A percentile compares a stretch with the other conserved stretches of the same genome.
Conservation (phyloP, 2,113 vertebrate species). For the Actinemys pallida region DNA sequence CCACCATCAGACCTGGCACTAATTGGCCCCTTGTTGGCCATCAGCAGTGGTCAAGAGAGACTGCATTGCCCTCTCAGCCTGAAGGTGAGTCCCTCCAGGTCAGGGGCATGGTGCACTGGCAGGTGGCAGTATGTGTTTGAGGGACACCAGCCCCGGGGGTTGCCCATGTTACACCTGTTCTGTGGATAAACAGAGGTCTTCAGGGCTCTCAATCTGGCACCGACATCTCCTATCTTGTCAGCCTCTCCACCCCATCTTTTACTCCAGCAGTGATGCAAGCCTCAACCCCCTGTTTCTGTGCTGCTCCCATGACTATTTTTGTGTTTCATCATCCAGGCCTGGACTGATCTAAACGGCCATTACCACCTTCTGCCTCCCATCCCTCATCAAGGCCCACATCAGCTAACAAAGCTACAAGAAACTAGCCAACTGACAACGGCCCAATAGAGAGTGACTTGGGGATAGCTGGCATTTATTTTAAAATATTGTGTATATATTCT, state of each 20-base stretch:
- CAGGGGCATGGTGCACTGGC: neutral
- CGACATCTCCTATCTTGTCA: neutral
- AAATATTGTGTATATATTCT: neutral
- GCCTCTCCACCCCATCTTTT: neutral
- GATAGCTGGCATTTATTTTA: neutral
- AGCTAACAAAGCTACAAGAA: neutral
- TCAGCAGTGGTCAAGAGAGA: neutral
- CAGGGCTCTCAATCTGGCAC: neutral
- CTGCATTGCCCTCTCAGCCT: neutral
- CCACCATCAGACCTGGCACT: neutral
- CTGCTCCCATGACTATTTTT: neutral
- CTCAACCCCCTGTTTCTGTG: neutral
- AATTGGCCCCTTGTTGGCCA: neutral
- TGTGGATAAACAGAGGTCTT: neutral
- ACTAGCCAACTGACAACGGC: neutral
- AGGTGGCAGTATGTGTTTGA: neutral
- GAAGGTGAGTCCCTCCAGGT: neutral
- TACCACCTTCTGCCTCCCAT: neutral
- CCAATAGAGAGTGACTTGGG: neutral
- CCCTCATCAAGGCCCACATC: neutral
- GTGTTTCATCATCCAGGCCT: neutral
- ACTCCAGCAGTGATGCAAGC: neutral
- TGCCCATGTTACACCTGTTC: neutral
- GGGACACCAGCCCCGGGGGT: neutral
- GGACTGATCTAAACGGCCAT: neutral